phyloP scores from a whole-genome alignment of 2,888 invertebrate species.

The Dyspetes luteomarginatus region DNA sequence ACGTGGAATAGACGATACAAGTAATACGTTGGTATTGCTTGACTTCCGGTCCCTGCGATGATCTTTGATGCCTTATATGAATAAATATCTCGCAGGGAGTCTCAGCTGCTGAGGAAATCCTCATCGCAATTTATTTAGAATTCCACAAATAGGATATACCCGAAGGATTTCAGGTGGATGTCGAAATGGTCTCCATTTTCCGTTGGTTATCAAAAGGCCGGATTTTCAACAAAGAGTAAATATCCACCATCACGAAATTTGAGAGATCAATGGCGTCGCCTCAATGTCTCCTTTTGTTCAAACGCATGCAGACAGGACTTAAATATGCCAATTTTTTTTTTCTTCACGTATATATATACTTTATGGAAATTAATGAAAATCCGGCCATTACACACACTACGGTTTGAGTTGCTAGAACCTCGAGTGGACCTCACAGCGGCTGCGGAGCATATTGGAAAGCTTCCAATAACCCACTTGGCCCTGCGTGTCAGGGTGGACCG shows the following conservation, averaged over 20 bases:
- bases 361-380: conserved; percentile 17
- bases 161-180: too few relatives aligned
- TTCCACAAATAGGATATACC: too few relatives aligned
- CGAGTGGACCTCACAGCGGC: conserved; percentile 6
- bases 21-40: neutral
- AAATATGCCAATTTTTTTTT: neutral
- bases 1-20: neutral
- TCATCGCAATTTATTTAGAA: too few relatives aligned
- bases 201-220: too few relatives aligned
- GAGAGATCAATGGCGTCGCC: too few relatives aligned
- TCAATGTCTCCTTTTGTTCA: neutral
- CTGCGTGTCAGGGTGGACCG: conserved; percentile 15
- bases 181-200: too few relatives aligned
- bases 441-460: conserved; percentile 71
- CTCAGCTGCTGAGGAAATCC: too few relatives aligned
- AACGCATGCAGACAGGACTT: too few relatives aligned
- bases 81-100: too few relatives aligned
- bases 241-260: too few relatives aligned
- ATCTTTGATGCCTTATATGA: neutral
- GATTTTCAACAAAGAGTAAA: too few relatives aligned
- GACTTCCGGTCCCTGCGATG: neutral
- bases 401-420: conserved; percentile 12
- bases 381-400: neutral
- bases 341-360: neutral
- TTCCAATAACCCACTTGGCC: conserved; percentile 73